Evolutionary conservation across 1,140 invertebrate species (phyloP), one percentile per base, ranked within the genome.

Genomic region (Vanessa tameamea): DNA sequence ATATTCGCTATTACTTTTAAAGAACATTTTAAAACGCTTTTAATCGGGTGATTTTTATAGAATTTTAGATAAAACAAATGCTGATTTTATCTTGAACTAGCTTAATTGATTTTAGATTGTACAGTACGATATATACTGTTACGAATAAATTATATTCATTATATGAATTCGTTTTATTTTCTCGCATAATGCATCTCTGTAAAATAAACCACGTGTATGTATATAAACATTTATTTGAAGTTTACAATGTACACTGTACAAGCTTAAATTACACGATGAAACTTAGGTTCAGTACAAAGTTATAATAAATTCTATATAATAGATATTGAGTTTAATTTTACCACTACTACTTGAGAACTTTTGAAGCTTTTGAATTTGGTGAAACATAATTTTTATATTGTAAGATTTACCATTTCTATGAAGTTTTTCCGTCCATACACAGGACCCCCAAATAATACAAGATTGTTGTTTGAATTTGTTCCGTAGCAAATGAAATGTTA

Each of bases 1-100:
- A 67, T 73, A 69, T 76, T 59, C 64, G 70, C 57, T 78, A 73
- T 77, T 78, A 76, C 68, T 81, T 85, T 85, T 85, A 79, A 76
- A n/a, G 26, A 61, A 77, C 68, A 59, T 82, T 82, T 82, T 77
- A 78, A 73, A 77, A 51, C 63, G 73, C 75, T 81, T 79, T 81
- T 76, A 81, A 80, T 72, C 73, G 70, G 67, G 72, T 75, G 71
- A 80, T 76, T 82, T 82, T 82, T 77, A 80, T 71, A 70, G 61
- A 59, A 74, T 82, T 80, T 82, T 80, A 78, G 73, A 51, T 72
- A 57, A 69, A 61, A 69, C 51, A 68, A 71, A 76, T 72, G 79
- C 74, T 80, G 77, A 80, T 82, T 82, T 77, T 82, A 82, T 68
- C 51, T 55, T 68, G 48, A 47, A 80, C 50, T 73, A 72, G 74